phyloP scores from a whole-genome alignment of 2,797 vertebrate genomes.

The Parotocinclus haroldoi region DNA sequence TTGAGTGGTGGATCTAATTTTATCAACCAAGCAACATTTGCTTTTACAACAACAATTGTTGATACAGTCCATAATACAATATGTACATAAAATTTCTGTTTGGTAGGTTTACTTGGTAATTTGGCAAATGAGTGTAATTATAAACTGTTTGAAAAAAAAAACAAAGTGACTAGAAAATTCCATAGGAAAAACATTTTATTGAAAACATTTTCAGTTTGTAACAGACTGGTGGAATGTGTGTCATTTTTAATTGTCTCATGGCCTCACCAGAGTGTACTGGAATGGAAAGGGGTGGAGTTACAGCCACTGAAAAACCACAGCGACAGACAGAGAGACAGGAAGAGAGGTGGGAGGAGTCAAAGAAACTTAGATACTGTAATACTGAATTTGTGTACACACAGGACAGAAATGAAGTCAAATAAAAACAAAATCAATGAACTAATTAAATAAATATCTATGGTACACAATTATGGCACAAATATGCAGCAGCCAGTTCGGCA shows the following conservation, averaged over 20 bases:
- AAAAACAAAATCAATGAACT: slow-evolving; percentile 62
- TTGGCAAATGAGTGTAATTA: too few species aligned
- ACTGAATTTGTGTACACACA: slow-evolving; percentile 96
- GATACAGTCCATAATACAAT: too few species aligned
- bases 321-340: slow-evolving; percentile 46
- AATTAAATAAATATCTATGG: slow-evolving; percentile 99
- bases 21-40: too few species aligned
- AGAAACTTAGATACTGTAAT: slow-evolving; percentile 88
- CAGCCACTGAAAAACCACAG: slow-evolving; percentile 80
- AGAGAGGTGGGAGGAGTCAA: slow-evolving; percentile 43
- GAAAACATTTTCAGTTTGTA: slow-evolving; percentile 99
- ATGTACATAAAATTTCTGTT: too few species aligned
- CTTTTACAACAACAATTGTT: too few species aligned
- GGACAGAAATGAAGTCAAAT: slow-evolving; percentile 77
- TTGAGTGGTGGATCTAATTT: too few species aligned
- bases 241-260: slow-evolving; percentile 69
- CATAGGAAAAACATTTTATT: slow-evolving; percentile 99
- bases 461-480: slow-evolving; percentile 99
- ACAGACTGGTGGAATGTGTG: slow-evolving; percentile 97
- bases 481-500: slow-evolving; percentile 98
- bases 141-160: slow-evolving; percentile 14
- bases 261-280: slow-evolving; percentile 79
- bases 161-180: slow-evolving; percentile 60
- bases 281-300: slow-evolving; percentile 69
- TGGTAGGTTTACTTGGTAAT: too few species aligned